phyloP scores from a whole-genome alignment of 2,797 vertebrate species.

The Pantherophis alleghaniensis region DNA sequence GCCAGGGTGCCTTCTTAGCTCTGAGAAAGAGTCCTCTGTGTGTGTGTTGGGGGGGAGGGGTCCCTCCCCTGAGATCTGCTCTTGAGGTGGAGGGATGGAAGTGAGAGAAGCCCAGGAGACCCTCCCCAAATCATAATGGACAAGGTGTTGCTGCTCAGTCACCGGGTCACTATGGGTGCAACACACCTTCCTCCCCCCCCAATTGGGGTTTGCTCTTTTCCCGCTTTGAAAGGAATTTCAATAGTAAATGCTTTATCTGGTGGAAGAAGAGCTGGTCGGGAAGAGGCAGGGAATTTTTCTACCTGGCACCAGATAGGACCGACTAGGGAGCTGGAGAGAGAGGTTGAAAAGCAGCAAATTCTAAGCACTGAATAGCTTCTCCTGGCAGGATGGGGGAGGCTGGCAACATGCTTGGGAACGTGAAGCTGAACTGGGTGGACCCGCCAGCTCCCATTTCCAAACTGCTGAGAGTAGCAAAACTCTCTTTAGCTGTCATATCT shows the following conservation, averaged over 20 bases:
- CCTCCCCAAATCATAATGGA: background rate
- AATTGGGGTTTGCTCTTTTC: background rate
- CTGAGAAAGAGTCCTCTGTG: background rate
- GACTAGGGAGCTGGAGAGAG: background rate
- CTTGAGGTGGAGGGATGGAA: background rate
- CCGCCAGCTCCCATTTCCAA: background rate
- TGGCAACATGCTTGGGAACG: background rate
- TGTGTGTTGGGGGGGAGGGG: fast-evolving
- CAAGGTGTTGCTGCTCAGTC: background rate
- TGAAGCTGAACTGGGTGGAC: background rate
- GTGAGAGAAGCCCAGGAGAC: background rate
- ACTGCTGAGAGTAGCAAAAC: background rate
- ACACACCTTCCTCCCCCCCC: background rate
- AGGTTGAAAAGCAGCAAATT: background rate
- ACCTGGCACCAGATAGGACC: background rate
- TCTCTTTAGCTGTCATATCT: background rate
- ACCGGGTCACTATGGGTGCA: background rate
- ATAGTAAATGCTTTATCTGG: background rate
- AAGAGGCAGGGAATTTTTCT: background rate
- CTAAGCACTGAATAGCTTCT: background rate
- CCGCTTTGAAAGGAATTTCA: background rate
- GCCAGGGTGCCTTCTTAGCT: background rate
- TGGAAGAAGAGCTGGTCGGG: background rate
- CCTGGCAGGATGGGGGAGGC: background rate
- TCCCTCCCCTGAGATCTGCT: too few species aligned